A percentile compares a stretch with the other conserved stretches of the same genome.
Conservation (phyloP, 2,113 vertebrate genomes). For the Tachysurus fulvidraco region DNA sequence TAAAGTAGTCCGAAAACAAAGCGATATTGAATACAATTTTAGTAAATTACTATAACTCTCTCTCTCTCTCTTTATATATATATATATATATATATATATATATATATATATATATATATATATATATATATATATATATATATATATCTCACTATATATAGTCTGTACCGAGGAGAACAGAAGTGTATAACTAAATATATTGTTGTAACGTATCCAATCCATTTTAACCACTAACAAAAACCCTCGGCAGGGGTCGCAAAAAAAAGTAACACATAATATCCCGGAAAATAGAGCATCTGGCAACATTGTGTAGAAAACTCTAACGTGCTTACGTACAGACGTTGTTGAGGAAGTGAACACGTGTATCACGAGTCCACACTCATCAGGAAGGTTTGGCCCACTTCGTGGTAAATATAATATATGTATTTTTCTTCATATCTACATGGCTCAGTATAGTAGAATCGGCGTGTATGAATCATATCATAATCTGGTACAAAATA, state of each 20-base stretch:
- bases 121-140: too few relatives aligned
- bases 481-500: neutral
- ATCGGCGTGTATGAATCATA: neutral
- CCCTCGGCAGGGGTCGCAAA: neutral
- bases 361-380: slow-evolving; percentile 51
- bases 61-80: too few relatives aligned
- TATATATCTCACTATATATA: too few relatives aligned
- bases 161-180: neutral
- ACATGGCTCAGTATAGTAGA: neutral
- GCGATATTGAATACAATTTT: neutral
- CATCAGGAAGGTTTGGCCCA: neutral
- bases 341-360: slow-evolving; percentile 64
- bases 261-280: accelerated
- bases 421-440: neutral
- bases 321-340: slow-evolving; percentile 59
- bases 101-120: too few relatives aligned
- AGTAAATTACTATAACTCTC: neutral
- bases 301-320: neutral
- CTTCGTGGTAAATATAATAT: slow-evolving; percentile 26
- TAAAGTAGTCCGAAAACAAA: neutral
- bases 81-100: too few relatives aligned
- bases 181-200: neutral
- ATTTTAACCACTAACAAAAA: neutral
- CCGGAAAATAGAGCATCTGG: neutral
- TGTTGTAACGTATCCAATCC: neutral